Conservation (phyloP, 1,140 invertebrate species). For the Saccostrea glomerata region DNA sequence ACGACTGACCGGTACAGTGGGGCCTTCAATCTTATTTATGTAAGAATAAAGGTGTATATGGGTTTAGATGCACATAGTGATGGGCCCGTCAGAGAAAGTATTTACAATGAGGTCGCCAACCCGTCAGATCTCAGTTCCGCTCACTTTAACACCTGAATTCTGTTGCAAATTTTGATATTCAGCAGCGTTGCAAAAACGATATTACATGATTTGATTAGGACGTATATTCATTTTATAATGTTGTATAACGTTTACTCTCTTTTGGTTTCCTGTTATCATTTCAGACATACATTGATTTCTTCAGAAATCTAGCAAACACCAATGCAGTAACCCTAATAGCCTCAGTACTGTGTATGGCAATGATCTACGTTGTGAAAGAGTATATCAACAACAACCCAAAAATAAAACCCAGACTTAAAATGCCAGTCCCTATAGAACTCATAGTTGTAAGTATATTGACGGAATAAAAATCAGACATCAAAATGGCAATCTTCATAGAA, state of each 20-base stretch:
- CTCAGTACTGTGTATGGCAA: constrained; percentile 85
- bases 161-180: too few relatives aligned
- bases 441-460: constrained; percentile 83
- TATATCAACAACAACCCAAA: constrained; percentile 85
- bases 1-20: constrained; percentile 74
- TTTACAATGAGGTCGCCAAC: too few relatives aligned
- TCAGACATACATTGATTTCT: constrained; percentile 76
- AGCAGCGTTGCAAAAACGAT: too few relatives aligned
- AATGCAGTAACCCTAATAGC: constrained; percentile 82
- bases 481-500: too few relatives aligned
- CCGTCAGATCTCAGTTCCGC: too few relatives aligned
- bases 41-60: constrained; percentile 65
- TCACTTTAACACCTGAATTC: too few relatives aligned
- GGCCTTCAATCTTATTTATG: constrained; percentile 78
- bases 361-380: constrained; percentile 89
- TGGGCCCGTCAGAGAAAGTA: too few relatives aligned
- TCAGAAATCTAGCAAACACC: constrained; percentile 73
- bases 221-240: too few relatives aligned
- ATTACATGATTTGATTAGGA: too few relatives aligned
- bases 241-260: too few relatives aligned
- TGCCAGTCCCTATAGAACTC: constrained; percentile 93
- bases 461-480: too few relatives aligned
- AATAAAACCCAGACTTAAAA: constrained; percentile 84
- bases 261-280: constrained; percentile 43
- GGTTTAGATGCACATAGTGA: too few relatives aligned